Evolutionary conservation across 2,113 vertebrate species (phyloP), one percentile per base, ranked within the genome.

Genomic region (Elephantulus edwardii): DNA sequence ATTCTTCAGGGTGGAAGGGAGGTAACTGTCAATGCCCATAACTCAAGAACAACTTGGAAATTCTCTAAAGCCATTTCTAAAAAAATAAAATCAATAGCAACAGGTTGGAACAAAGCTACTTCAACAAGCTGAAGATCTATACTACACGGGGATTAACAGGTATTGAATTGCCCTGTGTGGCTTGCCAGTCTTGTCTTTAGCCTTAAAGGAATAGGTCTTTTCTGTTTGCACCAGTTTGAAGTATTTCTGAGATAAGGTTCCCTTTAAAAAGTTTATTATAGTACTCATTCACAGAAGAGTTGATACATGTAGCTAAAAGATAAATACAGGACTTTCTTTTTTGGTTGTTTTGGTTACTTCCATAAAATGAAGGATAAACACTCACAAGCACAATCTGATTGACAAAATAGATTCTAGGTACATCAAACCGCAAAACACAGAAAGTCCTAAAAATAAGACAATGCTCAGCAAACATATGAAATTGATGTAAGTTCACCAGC

Each of bases 1-100:
- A 94, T 97, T 98, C 98, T 98, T 97, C 97, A 98, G 68, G 96
- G 98, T 98, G 98, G 97, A 98, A 97, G 96, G 95, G 96, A 97
- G 89, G 77, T 88, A 97, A 96, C 94, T 97, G 95, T 95, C 95
- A 92, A 95, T 94, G 97, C 95, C 96, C 94, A 91, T 92, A 95
- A 94, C 94, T 92, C 93, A 88, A 95, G 82, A 95, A 93, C 88
- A 95, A 93, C 46, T 6, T 86, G 89, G 64, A 86, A 92, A 94
- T 88, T 94, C n/a, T 94, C 91, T 93, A 96, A 86, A 95, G 93
- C 96, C 96, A 96, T 96, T 94, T 93, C 84, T 42, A 94, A 97
- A 97, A 93, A n/a, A n/a, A n/a, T n/a, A n/a, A n/a, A 96, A 90
- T 76, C 72, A 95, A 90, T 81, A 95, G 96, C 97, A 94, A 96